phyloP scores from a whole-genome alignment of 1,140 invertebrate species.

The Drosophila miranda region DNA sequence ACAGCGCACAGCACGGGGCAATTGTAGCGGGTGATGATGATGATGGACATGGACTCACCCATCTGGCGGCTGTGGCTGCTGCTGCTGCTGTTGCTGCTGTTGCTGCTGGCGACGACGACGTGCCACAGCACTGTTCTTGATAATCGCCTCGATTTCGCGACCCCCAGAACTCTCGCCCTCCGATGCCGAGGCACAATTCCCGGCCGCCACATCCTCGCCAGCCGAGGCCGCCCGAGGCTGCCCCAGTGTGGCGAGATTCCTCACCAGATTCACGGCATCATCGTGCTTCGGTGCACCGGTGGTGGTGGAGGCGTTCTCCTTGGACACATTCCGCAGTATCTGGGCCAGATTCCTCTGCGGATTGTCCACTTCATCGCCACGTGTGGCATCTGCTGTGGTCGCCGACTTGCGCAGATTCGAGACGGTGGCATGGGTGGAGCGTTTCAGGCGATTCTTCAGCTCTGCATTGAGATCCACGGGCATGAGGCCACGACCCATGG shows the following conservation, averaged over 20 bases:
- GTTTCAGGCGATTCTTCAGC: slow-evolving; percentile 75
- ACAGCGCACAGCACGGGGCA: slow-evolving; percentile 25
- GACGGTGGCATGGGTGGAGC: slow-evolving; percentile 77
- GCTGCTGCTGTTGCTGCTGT: slow-evolving; percentile 49
- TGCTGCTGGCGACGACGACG: slow-evolving; percentile 77
- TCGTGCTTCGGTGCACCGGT: slow-evolving; percentile 55
- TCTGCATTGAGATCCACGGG: slow-evolving; percentile 79
- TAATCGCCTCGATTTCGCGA: slow-evolving; percentile 84
- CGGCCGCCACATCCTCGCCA: slow-evolving; percentile 21
- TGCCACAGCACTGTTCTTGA: slow-evolving; percentile 83
- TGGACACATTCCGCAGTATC: slow-evolving; percentile 65
- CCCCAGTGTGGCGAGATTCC: slow-evolving; percentile 69
- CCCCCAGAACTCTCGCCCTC: slow-evolving; percentile 85
- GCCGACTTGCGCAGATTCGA: slow-evolving; percentile 78
- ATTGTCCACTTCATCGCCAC: slow-evolving; percentile 54
- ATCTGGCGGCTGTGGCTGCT: slow-evolving; percentile 52
- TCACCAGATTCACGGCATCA: slow-evolving; percentile 73
- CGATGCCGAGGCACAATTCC: slow-evolving; percentile 77
- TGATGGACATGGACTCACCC: slow-evolving; percentile 62
- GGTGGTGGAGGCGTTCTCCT: slow-evolving; percentile 51
- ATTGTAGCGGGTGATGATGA: slow-evolving; percentile 18
- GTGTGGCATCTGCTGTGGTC: slow-evolving; percentile 60
- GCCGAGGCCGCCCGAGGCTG: slow-evolving; percentile 30
- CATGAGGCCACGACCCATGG: slow-evolving; percentile 68
- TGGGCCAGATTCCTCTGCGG: slow-evolving; percentile 68